Conservation (phyloP, 1,140 invertebrate species). For the Diabrotica undecimpunctata region DNA sequence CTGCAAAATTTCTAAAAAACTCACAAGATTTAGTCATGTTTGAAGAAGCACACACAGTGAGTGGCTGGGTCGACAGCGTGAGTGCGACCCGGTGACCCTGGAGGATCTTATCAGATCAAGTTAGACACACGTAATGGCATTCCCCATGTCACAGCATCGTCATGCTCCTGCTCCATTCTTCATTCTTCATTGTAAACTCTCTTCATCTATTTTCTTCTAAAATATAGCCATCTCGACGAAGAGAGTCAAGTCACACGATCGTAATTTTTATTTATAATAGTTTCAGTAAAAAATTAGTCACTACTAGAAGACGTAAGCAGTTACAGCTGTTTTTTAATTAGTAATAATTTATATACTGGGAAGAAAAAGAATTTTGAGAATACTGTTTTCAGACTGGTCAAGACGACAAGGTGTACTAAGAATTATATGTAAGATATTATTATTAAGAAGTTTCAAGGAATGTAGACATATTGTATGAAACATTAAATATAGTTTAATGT, state of each 20-base stretch:
- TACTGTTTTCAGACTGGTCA: too few species aligned
- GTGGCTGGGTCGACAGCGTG: conserved; percentile 31
- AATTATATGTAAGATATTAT: too few species aligned
- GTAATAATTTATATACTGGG: too few species aligned
- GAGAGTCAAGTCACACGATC: neutral
- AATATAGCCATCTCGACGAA: neutral
- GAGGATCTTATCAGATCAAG: conserved; percentile 31
- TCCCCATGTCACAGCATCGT: conserved; percentile 32
- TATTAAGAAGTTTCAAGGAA: too few species aligned
- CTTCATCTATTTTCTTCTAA: neutral
- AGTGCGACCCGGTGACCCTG: conserved; percentile 31
- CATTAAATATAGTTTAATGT: too few species aligned
- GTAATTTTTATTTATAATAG: neutral
- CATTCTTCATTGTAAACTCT: neutral
- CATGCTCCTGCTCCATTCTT: neutral
- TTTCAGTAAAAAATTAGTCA: too few species aligned
- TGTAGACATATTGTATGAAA: too few species aligned
- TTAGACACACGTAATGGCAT: conserved; percentile 37
- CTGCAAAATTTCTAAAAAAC: conserved; percentile 13
- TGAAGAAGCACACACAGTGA: conserved; percentile 24
- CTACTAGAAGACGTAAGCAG: too few species aligned
- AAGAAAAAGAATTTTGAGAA: too few species aligned
- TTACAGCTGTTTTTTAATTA: too few species aligned
- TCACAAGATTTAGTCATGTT: conserved; percentile 16
- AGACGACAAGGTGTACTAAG: too few species aligned